Evolutionary conservation across 2,113 vertebrate species (phyloP).

Genomic region (Podarcis raffonei): DNA sequence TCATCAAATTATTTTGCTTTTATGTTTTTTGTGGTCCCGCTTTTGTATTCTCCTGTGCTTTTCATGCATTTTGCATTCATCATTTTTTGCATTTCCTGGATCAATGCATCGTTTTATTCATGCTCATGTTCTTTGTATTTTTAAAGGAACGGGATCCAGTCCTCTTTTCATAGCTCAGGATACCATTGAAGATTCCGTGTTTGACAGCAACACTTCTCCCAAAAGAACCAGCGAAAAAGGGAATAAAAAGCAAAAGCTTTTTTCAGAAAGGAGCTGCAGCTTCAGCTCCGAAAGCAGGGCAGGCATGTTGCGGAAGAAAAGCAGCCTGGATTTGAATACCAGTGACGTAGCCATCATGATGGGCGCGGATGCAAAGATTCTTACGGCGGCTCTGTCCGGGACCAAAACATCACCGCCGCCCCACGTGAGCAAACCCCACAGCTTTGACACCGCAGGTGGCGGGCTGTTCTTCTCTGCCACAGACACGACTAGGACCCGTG

Average conservation of each 20-base stretch:
- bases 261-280: constrained; percentile 92
- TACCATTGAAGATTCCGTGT: constrained; percentile 74
- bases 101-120: no score
- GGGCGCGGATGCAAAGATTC: constrained; percentile 94
- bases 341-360: constrained; percentile 90
- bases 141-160: constrained; percentile 73
- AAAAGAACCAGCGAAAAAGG: constrained; percentile 73
- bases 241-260: constrained; percentile 87
- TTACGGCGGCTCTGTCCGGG: constrained; percentile 85
- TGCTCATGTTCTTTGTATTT: background rate
- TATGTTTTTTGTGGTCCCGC: background rate
- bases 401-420: constrained; percentile 67
- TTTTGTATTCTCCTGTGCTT: background rate
- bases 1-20: background rate
- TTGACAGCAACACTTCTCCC: constrained; percentile 68
- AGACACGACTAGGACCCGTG: constrained; percentile 34
- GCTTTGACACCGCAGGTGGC: constrained; percentile 71
- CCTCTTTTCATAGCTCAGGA: constrained; percentile 80
- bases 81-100: background rate
- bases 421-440: constrained; percentile 45
- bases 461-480: constrained; percentile 57
- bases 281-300: constrained; percentile 91
- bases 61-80: background rate
- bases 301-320: constrained; percentile 90
- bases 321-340: constrained; percentile 82